These are phyloP conservation scores for Siniperca obscura DNA, from an alignment of 2,797 vertebrate genomes.

Conservation along the genomic window DNA sequence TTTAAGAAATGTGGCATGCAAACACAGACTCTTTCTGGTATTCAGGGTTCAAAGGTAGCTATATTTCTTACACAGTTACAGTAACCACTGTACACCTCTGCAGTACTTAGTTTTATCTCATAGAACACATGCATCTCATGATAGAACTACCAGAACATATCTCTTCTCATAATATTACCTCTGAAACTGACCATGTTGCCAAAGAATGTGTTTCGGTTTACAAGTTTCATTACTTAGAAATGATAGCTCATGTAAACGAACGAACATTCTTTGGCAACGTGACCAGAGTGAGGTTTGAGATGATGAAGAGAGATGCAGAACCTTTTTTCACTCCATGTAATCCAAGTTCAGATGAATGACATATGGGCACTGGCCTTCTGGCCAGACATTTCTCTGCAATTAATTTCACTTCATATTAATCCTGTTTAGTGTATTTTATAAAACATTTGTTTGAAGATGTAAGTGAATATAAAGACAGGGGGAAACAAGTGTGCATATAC, in stretches of 20 bases:
- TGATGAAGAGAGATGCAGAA: constrained; percentile 31
- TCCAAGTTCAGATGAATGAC: constrained; percentile 29
- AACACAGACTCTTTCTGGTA: constrained; percentile 14
- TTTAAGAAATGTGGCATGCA: constrained; percentile 16
- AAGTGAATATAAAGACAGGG: not conserved
- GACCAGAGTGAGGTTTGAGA: constrained; percentile 35
- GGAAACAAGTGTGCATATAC: not conserved
- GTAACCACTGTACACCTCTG: constrained; percentile 12
- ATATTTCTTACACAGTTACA: constrained; percentile 13
- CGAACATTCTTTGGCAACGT: constrained; percentile 51
- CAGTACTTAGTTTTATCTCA: constrained; percentile 21
- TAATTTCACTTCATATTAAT: not conserved
- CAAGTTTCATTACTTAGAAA: constrained; percentile 60
- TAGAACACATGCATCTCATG: constrained; percentile 2
- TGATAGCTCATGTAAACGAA: constrained; percentile 52
- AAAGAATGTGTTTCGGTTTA: constrained; percentile 67
- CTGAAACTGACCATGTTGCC: constrained; percentile 24
- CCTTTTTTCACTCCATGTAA: constrained; percentile 6
- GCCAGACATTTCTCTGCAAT: not conserved
- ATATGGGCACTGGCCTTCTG: not conserved
- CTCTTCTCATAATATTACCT: constrained; percentile 44
- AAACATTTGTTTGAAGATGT: constrained; percentile 22
- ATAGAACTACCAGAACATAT: constrained; percentile 19
- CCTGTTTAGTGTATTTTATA: not conserved
- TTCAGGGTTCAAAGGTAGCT: constrained; percentile 10